A percentile compares a stretch with the other conserved stretches of the same genome.
These are phyloP conservation scores for Paraescarpia echinospica DNA, from an alignment of 1,140 invertebrate species.

Conservation along the genomic window DNA sequence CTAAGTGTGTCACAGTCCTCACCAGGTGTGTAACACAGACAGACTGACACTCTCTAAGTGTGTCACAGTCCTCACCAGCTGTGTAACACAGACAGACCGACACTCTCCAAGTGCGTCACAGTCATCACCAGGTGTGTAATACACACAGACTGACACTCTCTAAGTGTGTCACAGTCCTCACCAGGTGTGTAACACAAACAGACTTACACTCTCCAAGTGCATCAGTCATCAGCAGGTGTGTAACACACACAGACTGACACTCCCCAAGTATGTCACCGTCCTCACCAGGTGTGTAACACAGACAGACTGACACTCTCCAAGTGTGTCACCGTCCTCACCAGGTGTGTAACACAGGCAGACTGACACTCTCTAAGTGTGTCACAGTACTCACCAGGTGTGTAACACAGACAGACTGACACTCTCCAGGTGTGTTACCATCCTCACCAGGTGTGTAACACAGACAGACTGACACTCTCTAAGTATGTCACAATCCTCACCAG, in stretches of 20 bases:
- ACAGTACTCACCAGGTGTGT: too few species aligned
- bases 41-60: not conserved
- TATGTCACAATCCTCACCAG: too few species aligned
- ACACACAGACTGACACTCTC: conserved; percentile 43
- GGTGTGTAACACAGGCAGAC: too few species aligned
- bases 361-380: too few species aligned
- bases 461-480: conserved; percentile 79
- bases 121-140: conserved; percentile 65
- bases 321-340: too few species aligned
- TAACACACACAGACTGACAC: conserved; percentile 56
- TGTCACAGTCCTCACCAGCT: conserved; percentile 71
- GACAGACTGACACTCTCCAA: too few species aligned
- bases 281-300: conserved; percentile 30
- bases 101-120: conserved; percentile 75
- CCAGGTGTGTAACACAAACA: conserved; percentile 31
- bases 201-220: too few species aligned
- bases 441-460: too few species aligned
- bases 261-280: too few species aligned
- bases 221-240: conserved; percentile 72
- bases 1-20: conserved; percentile 75
- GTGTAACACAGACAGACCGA: conserved; percentile 73
- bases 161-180: too few species aligned
- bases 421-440: too few species aligned
- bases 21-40: conserved; percentile 57
- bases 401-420: too few species aligned